A percentile compares a stretch with the other conserved stretches of the same genome.
Evolutionary conservation across 2,797 vertebrate genomes (phyloP).

Genomic region (Dryobates pubescens): DNA sequence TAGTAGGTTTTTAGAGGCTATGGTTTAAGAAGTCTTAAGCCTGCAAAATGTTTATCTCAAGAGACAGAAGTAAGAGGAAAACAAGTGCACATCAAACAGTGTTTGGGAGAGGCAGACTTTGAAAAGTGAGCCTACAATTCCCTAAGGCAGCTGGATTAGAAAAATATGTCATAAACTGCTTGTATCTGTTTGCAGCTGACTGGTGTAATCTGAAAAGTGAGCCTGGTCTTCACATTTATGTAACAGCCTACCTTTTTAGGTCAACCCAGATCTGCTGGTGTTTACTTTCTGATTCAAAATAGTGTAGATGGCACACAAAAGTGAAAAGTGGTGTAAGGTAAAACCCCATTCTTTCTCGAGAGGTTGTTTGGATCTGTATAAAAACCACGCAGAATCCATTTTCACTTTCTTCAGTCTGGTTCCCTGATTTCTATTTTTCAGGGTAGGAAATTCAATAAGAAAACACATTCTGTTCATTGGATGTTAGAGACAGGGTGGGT

Average conservation of each 20-base stretch:
- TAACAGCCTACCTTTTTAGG: not conserved
- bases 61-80: not conserved
- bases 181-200: not conserved
- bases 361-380: not conserved
- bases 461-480: not conserved
- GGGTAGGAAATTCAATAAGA: not conserved
- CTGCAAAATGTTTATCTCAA: not conserved
- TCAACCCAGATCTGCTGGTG: not conserved
- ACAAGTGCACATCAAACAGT: not conserved
- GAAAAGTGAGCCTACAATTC: not conserved
- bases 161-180: not conserved
- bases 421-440: not conserved
- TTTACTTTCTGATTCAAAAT: not conserved
- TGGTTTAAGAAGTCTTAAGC: not conserved
- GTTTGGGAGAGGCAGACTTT: not conserved
- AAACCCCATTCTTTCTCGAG: not conserved
- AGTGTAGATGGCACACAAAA: not conserved
- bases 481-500: not conserved
- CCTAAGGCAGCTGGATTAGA: not conserved
- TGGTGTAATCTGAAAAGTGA: not conserved
- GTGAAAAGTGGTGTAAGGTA: not conserved
- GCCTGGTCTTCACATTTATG: not conserved
- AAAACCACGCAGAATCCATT: not conserved
- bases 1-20: not conserved
- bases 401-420: not conserved